phyloP scores from a whole-genome alignment of 2,888 invertebrate species.

The Rosalia funebris region DNA sequence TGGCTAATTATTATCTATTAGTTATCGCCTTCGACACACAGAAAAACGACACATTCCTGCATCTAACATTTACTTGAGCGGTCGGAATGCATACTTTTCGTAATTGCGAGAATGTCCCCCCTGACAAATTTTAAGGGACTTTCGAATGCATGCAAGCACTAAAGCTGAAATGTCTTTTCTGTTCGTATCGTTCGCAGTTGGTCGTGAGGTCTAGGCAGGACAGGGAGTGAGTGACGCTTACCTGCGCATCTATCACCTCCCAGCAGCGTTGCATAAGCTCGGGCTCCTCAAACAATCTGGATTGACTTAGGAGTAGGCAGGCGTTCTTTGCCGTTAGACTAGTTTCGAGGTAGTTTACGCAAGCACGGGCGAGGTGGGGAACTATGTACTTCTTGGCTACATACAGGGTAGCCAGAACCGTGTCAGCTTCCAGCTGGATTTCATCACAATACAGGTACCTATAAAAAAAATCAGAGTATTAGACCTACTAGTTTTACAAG shows the following conservation, averaged over 20 bases:
- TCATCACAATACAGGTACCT: constrained; percentile 98
- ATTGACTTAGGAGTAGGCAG: constrained; percentile 93
- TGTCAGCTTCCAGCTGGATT: constrained; percentile 94
- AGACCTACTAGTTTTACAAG: no score
- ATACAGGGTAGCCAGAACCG: constrained; percentile 92
- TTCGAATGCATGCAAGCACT: constrained; percentile 49
- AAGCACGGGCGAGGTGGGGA: constrained; percentile 91
- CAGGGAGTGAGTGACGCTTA: constrained; percentile 66
- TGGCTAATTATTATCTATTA: constrained; percentile 16
- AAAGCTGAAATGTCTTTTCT: constrained; percentile 58
- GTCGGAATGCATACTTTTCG: not conserved
- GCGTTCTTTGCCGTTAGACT: constrained; percentile 96
- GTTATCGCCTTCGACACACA: no score
- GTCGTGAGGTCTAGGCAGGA: constrained; percentile 58
- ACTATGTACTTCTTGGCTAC: constrained; percentile 98
- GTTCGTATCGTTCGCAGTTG: constrained; percentile 39
- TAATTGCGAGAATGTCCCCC: no score
- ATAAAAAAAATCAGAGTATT: constrained; percentile 62
- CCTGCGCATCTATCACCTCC: constrained; percentile 98
- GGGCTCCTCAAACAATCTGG: constrained; percentile 94
- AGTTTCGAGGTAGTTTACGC: constrained; percentile 94
- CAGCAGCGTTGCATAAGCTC: constrained; percentile 96
- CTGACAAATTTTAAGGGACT: constrained; percentile 42
- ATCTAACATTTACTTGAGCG: constrained; percentile 1
- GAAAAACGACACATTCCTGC: constrained; percentile 7